A percentile compares a stretch with the other conserved stretches of the same genome.
Conservation (phyloP, 2,113 vertebrate species). For the Anoplopoma fimbria region DNA sequence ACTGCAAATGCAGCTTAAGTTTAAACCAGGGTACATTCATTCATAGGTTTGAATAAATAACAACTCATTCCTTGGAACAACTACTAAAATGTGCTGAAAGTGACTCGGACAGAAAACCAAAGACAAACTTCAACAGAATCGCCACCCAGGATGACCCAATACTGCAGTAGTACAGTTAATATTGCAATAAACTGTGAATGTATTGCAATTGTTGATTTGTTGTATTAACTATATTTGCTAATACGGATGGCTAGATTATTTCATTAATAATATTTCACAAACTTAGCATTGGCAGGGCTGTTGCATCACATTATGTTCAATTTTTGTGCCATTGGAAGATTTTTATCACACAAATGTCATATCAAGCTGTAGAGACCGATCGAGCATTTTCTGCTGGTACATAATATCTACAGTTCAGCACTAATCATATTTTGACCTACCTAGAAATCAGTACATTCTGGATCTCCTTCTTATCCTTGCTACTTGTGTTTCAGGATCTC, state of each 20-base stretch:
- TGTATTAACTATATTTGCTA: neutral
- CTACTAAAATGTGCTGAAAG: neutral
- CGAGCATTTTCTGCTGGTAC: neutral
- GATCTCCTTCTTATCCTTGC: neutral
- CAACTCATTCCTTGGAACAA: neutral
- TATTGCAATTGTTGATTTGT: neutral
- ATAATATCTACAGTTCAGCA: neutral
- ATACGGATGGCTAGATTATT: neutral
- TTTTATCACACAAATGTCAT: neutral
- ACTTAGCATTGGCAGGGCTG: neutral
- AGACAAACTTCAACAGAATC: neutral
- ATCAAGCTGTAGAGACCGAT: neutral
- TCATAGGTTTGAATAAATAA: neutral
- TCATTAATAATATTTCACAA: neutral
- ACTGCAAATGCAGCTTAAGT: neutral
- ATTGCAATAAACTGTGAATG: neutral
- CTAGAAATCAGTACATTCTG: neutral
- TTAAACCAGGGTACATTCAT: neutral
- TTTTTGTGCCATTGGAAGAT: neutral
- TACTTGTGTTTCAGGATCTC: constrained; percentile 69
- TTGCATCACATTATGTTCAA: neutral
- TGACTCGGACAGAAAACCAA: neutral
- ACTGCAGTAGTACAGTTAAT: neutral
- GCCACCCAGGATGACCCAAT: neutral
- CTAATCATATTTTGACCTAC: neutral